These are phyloP conservation scores for Clarias magur DNA, from an alignment of 2,113 vertebrate genomes.

Conservation along the genomic window DNA sequence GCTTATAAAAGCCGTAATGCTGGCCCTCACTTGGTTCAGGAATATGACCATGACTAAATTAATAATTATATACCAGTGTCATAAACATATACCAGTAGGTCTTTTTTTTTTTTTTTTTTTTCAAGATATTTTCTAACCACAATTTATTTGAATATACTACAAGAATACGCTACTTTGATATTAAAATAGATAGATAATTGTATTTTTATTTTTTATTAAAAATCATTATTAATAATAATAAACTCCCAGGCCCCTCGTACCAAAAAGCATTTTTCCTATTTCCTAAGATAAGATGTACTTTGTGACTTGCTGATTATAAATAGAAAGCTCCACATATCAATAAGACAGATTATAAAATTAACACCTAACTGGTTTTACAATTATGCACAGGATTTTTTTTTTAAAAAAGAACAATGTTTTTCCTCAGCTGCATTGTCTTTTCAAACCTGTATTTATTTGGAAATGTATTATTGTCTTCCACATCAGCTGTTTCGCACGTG, in stretches of 20 bases:
- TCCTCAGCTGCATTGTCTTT: background rate
- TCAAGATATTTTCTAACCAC: background rate
- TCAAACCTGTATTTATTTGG: background rate
- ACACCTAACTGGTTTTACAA: background rate
- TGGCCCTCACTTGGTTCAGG: background rate
- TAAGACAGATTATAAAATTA: background rate
- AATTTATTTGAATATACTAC: background rate
- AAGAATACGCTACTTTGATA: background rate
- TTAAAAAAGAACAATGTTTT: background rate
- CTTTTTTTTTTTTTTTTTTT: background rate
- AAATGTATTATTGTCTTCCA: background rate
- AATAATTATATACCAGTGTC: background rate
- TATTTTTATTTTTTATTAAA: background rate
- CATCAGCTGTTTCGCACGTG: background rate
- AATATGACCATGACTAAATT: constrained; percentile 1
- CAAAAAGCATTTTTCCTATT: background rate
- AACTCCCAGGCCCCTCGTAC: background rate
- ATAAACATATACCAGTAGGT: background rate
- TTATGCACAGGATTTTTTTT: background rate
- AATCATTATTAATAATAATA: background rate
- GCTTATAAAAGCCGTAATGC: background rate
- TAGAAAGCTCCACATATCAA: background rate
- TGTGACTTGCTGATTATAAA: background rate
- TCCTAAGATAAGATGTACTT: background rate
- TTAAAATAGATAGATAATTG: background rate